phyloP scores from a whole-genome alignment of 2,113 vertebrate genomes.

The Prinia subflava region DNA sequence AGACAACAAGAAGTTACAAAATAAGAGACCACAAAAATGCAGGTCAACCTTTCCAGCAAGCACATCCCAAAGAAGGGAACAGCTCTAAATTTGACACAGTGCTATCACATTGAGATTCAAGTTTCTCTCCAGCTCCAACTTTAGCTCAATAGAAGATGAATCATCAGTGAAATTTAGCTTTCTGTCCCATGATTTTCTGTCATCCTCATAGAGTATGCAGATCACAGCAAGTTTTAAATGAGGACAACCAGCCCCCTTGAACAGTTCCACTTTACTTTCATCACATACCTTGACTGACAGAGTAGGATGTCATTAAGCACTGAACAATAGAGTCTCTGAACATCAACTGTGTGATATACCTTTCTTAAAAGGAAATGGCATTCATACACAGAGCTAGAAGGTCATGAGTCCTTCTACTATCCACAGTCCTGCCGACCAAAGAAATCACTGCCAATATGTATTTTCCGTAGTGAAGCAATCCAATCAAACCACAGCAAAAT shows the following conservation, averaged over 20 bases:
- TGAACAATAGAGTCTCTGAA: not conserved
- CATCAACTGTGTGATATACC: not conserved
- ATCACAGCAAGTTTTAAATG: not conserved
- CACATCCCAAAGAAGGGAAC: not conserved
- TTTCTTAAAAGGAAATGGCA: not conserved
- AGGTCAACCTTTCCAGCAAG: not conserved
- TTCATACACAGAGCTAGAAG: not conserved
- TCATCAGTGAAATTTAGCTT: conserved; percentile 1
- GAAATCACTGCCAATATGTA: not conserved
- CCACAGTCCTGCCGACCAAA: not conserved
- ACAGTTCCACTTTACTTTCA: not conserved
- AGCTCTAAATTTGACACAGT: not conserved
- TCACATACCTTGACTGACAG: not conserved
- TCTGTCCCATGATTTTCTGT: not conserved
- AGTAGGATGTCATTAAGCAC: not conserved
- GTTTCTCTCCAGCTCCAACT: not conserved
- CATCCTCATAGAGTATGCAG: not conserved
- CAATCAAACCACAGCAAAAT: not conserved
- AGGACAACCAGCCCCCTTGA: not conserved
- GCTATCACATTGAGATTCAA: not conserved
- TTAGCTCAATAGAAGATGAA: not conserved
- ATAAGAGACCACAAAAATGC: not conserved
- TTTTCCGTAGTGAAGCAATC: not conserved
- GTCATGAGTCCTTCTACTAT: not conserved
- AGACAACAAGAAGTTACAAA: not conserved